Base-by-base conservation (phyloP, 2,797 vertebrate genomes). In the Hypotaenidia philippensis region DNA sequence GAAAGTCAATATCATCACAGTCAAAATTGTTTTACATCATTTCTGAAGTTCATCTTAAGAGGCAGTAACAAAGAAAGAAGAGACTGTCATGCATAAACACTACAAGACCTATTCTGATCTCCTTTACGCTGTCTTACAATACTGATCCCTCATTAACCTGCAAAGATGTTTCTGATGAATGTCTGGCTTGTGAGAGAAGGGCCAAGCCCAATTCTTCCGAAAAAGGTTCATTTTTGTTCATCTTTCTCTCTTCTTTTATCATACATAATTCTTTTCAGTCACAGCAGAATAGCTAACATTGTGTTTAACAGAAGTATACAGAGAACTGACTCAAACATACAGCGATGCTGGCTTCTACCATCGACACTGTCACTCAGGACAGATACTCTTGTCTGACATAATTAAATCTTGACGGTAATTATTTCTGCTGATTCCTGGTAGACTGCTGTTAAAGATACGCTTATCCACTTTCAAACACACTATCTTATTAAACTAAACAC, bases 391-490 rank as follows among this genome's bases (percentile, higher is more conserved):
- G 91, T 97, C 96, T 97, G 90, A 93, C 96, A 97, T 98, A 98
- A 98, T 98, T 98, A 98, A 98, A 98, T 97, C 98, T 97, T 96
- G 96, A 95, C 29, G 13, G 93, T 96, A 97, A 96, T 96, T 97
- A 97, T 98, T 98, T 96, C 95, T 97, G 92, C 95, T 95, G 97
- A 97, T 96, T 97, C 95, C 97, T 96, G 79, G 96, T 96, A 96
- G 96, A 96, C 96, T 92, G 83, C 87, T 96, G 95, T 95, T 97
- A 94, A 96, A 97, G 95, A 96, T 97, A 96, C 72, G 92, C 97
- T 98, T 98, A 97, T 96, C 92, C 95, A 97, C 87, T 97, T 97
- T 95, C 76, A 94, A 92, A 94, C 61, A 76, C 50, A 87, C 96
- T 96, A 86, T 97, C 96, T 98, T 98, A 97, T 97, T 98, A 98